Evolutionary conservation across 1,140 invertebrate species (phyloP).

Genomic region (Palaemon carinicauda): DNA sequence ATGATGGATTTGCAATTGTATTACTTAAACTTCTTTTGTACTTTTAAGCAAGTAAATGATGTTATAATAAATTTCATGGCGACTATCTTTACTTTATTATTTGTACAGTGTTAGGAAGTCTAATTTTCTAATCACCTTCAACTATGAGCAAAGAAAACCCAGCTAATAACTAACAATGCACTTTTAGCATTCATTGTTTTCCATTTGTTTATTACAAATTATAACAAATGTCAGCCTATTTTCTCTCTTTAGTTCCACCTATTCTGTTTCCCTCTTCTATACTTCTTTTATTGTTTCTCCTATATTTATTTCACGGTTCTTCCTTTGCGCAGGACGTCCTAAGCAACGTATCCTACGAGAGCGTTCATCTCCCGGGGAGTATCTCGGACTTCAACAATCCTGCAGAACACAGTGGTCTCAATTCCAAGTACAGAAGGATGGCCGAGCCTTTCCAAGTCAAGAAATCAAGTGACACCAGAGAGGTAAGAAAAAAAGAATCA

Average conservation of each 20-base stretch:
- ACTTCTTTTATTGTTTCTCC: not conserved
- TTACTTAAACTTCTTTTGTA: no score
- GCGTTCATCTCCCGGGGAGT: constrained; percentile 40
- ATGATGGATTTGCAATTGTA: no score
- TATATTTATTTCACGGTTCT: not conserved
- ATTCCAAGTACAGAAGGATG: constrained; percentile 28
- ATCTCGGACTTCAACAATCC: constrained; percentile 36
- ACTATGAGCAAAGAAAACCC: no score
- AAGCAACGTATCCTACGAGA: constrained; percentile 38
- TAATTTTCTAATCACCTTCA: no score
- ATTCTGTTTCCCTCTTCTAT: not conserved
- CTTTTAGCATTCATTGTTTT: not conserved
- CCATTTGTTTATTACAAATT: no score
- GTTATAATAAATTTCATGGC: no score
- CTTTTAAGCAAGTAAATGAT: no score
- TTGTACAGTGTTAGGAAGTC: no score
- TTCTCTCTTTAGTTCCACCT: not conserved
- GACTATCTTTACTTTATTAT: no score
- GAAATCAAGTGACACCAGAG: constrained; percentile 10
- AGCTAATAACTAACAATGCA: no score
- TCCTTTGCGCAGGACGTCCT: not conserved
- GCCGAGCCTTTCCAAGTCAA: not conserved
- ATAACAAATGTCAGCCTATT: not conserved
- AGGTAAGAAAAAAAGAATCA: not conserved
- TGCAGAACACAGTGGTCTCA: not conserved